Evolutionary conservation across 1,140 invertebrate species (phyloP).

Genomic region (Oryctes rhinoceros): DNA sequence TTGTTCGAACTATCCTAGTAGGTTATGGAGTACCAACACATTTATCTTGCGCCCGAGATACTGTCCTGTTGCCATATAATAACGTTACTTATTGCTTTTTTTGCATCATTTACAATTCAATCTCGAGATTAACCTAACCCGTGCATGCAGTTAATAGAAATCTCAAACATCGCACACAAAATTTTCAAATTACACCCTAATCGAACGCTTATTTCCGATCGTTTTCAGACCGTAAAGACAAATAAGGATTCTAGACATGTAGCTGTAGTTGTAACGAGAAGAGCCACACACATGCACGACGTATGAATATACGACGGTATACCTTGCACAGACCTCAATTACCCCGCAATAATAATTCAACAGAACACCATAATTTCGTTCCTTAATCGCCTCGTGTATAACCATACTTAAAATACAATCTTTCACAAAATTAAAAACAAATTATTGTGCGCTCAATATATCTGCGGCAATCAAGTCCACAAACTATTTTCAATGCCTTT

Average conservation of each 20-base stretch:
- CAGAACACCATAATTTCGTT: slow-evolving; percentile 12
- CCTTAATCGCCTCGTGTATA: slow-evolving; percentile 8
- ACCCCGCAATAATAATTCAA: background rate
- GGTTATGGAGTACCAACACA: no score
- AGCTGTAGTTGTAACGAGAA: background rate
- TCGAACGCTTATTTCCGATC: slow-evolving; percentile 15
- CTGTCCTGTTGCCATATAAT: no score
- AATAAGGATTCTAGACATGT: slow-evolving; percentile 3
- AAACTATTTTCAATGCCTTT: slow-evolving; percentile 35
- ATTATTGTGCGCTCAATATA: slow-evolving; percentile 30
- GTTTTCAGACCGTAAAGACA: background rate
- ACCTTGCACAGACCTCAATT: background rate
- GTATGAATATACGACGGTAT: background rate
- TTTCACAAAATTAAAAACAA: slow-evolving; percentile 22
- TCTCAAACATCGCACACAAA: no score
- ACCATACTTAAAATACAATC: slow-evolving; percentile 22
- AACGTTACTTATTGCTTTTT: no score
- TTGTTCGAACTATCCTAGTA: no score
- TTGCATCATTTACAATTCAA: no score
- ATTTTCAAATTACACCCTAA: background rate
- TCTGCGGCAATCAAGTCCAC: slow-evolving; percentile 33
- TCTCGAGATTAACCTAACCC: no score
- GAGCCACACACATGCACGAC: background rate
- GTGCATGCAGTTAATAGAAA: no score
- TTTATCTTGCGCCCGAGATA: no score